Evolutionary conservation across 2,888 invertebrate species (phyloP).

Genomic region (Mimachlamys varia): DNA sequence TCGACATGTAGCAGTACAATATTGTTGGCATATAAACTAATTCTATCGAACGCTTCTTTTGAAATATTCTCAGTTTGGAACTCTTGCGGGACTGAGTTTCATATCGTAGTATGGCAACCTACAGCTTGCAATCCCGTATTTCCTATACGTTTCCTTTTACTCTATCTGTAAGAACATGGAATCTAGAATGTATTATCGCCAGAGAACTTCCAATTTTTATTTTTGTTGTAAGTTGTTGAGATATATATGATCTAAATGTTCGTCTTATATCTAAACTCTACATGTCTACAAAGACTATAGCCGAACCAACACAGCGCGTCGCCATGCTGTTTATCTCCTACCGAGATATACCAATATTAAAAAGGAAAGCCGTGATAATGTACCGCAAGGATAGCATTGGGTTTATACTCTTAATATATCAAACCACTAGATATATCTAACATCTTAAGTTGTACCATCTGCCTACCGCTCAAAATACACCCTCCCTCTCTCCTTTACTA

Average conservation of each 20-base stretch:
- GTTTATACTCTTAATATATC: not conserved
- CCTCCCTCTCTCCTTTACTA: not conserved
- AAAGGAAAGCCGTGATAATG: slow-evolving; percentile 1
- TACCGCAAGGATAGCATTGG: not conserved
- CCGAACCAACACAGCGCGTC: not conserved
- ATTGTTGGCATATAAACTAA: too few relatives aligned
- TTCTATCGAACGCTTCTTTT: too few relatives aligned
- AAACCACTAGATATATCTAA: not conserved
- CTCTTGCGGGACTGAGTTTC: too few relatives aligned
- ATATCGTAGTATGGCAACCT: too few relatives aligned
- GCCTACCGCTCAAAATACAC: not conserved
- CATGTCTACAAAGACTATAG: not conserved
- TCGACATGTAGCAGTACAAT: too few relatives aligned
- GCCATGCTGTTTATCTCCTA: not conserved
- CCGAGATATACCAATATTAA: not conserved
- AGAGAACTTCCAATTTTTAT: not conserved
- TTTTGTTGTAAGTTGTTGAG: not conserved
- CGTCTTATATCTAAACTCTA: too few relatives aligned
- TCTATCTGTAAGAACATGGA: too few relatives aligned
- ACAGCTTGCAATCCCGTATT: too few relatives aligned
- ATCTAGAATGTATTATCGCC: too few relatives aligned
- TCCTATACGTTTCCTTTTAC: too few relatives aligned
- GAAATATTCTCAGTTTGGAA: too few relatives aligned
- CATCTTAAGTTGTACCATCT: slow-evolving; percentile 9
- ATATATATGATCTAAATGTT: not conserved